phyloP scores from a whole-genome alignment of 2,113 vertebrate species.

The Thinocorus orbignyianus region DNA sequence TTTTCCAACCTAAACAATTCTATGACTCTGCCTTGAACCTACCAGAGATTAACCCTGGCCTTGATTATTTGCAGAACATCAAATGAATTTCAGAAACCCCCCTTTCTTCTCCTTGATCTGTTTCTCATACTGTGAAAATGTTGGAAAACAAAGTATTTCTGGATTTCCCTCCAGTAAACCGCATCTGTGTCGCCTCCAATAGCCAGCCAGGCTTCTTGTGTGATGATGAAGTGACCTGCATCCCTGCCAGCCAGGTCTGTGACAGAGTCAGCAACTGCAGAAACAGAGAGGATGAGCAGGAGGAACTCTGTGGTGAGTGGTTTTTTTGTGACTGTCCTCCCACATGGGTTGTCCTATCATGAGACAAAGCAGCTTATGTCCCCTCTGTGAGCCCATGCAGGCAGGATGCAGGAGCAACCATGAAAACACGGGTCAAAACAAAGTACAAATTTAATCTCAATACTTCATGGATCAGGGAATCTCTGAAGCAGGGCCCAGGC shows the following conservation, averaged over 20 bases:
- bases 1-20: background rate
- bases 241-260: constrained; percentile 77
- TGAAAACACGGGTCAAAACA: too few species aligned
- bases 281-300: constrained; percentile 73
- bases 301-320: constrained; percentile 76
- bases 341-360: fast-evolving
- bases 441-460: too few species aligned
- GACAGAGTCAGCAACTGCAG: constrained; percentile 65
- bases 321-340: background rate
- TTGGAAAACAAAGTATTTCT: background rate
- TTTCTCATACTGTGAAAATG: background rate
- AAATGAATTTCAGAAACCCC: background rate
- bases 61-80: background rate
- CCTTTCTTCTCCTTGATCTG: background rate
- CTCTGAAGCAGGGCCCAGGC: too few species aligned
- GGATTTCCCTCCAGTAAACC: constrained; percentile 58
- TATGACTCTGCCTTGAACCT: background rate
- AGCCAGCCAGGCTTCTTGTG: constrained; percentile 83
- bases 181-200: constrained; percentile 57
- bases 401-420: too few species aligned
- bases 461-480: too few species aligned
- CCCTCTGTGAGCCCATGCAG: too few species aligned
- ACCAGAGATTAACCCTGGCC: background rate
- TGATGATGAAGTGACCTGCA: constrained; percentile 67
- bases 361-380: background rate